Evolutionary conservation across 2,888 invertebrate genomes (phyloP), one percentile per base, ranked within the genome.

Genomic region (Lasioglossum pauxillum): DNA sequence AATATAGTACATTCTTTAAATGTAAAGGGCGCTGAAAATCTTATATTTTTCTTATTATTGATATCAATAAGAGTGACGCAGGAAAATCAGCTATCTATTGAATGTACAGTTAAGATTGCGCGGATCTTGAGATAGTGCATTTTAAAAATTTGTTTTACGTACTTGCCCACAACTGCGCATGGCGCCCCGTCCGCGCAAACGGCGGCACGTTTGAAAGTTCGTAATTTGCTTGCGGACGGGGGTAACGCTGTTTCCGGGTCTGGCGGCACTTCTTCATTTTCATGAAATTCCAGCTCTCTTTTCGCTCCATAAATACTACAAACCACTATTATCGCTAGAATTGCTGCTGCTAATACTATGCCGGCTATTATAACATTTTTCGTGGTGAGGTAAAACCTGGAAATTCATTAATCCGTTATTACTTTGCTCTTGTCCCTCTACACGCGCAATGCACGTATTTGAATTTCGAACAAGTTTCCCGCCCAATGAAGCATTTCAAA

Each of bases 151-250:
- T 10, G 19, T 19, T 57, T 7, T 38, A 93, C 96, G 95, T 95
- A 98, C 98, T 96, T 97, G 94, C 98, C 98, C 90, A 98, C 97
- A 87, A 96, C 95, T 5, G 98, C 98, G 95, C 98, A 98, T 8
- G 96, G 96, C 5, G 96, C 96, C 7, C 97, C 97, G 94, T 98
- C 98, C 0, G 98, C 97, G 93, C 98, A 98, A 31, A 98, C 97
- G 0, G 98, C 98, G 0, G 97, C 97, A 74, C 95, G 96, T 84
- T 96, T 96, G 94, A 97, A 98, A 0, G 95, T 95, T 89, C 97
- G 97, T n/a, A 98, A 95, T 71, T 94, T 94, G 5, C 98, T 98
- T 27, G 96, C 95, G 0, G 98, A 98, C 0, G 98, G 96, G 27
- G 97, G 97, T 60, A 96, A 96, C 0, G 96, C 95, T 64, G 95